Conservation (phyloP, 1,140 invertebrate genomes). For the Neelides sp. region DNA sequence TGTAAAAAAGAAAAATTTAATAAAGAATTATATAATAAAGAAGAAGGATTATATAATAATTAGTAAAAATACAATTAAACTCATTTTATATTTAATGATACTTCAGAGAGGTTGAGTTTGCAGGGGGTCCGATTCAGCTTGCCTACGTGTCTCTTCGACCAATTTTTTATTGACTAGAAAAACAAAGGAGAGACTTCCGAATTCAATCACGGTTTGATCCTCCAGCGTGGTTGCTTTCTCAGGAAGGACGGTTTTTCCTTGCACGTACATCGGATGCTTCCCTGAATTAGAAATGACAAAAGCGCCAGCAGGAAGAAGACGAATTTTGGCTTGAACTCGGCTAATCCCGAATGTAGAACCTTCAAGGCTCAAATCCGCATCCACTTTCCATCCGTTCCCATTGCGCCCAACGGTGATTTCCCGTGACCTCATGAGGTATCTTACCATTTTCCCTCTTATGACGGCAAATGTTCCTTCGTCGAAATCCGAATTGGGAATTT, state of each 20-base stretch:
- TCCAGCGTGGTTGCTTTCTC: conserved; percentile 76
- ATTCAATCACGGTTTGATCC: conserved; percentile 90
- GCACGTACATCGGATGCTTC: conserved; percentile 85
- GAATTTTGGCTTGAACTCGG: conserved; percentile 72
- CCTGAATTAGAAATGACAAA: conserved; percentile 90
- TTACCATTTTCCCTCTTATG: conserved; percentile 75
- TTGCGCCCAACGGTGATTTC: conserved; percentile 56
- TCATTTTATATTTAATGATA: no score
- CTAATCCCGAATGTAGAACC: conserved; percentile 77
- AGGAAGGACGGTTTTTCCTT: conserved; percentile 72
- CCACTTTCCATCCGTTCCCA: conserved; percentile 69
- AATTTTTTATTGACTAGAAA: conserved; percentile 18
- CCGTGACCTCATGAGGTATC: conserved; percentile 88
- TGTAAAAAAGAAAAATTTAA: no score
- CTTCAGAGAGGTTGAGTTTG: no score
- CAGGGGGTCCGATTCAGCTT: no score
- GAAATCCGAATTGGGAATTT: conserved; percentile 41
- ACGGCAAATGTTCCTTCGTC: conserved; percentile 88
- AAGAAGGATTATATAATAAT: no score
- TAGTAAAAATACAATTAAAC: no score
- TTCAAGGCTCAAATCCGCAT: conserved; percentile 87
- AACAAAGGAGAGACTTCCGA: conserved; percentile 36
- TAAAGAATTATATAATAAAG: no score
- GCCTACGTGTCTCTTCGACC: conserved; percentile 7
- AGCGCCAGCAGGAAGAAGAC: conserved; percentile 79